These are phyloP conservation scores for Elephantulus edwardii DNA, from an alignment of 2,113 vertebrate species.

Conservation along the genomic window DNA sequence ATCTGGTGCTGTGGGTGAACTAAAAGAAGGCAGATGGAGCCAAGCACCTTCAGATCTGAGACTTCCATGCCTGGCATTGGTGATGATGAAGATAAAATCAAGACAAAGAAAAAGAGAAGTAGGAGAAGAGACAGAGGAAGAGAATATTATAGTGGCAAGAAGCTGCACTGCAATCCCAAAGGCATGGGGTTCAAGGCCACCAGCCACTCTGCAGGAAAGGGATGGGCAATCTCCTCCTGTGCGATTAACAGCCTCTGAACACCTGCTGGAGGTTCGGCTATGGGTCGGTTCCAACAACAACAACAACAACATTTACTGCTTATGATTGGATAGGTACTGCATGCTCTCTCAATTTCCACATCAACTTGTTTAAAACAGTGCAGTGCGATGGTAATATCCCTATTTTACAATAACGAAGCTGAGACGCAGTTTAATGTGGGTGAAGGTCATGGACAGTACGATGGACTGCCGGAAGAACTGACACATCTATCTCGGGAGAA, in stretches of 20 bases:
- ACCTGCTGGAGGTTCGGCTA: no score
- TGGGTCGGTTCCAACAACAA: no score
- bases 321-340: rapidly evolving
- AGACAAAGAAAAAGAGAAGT: rapidly evolving
- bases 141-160: rapidly evolving
- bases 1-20: background rate
- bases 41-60: background rate
- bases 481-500: background rate
- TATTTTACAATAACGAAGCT: background rate
- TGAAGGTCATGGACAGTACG: background rate
- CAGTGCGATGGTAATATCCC: background rate
- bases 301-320: rapidly evolving
- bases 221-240: no score
- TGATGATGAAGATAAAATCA: background rate
- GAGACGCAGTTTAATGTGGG: background rate
- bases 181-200: no score
- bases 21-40: background rate
- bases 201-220: no score
- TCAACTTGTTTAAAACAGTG: background rate
- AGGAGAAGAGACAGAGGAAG: background rate
- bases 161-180: no score
- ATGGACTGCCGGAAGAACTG: background rate
- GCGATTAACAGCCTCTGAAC: no score
- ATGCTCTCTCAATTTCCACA: rapidly evolving
- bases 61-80: background rate